phyloP scores from a whole-genome alignment of 2,797 vertebrate genomes.

The Esox lucius region DNA sequence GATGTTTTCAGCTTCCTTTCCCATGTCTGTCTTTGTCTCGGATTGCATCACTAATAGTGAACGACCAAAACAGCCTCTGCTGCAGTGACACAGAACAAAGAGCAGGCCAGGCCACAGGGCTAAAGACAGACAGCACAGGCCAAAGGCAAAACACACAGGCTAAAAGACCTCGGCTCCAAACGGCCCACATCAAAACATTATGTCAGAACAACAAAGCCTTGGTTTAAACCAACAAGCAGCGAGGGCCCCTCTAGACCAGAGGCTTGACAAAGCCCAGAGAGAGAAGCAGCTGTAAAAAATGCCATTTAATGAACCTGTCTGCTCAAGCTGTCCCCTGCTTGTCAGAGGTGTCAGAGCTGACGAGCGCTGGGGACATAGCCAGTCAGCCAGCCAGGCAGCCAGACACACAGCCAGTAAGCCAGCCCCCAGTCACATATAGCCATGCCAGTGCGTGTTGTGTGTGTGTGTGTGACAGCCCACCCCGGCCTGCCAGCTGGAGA shows the following conservation, averaged over 20 bases:
- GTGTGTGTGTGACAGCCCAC: not conserved
- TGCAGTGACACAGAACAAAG: slow-evolving; percentile 65
- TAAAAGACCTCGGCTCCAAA: slow-evolving; percentile 84
- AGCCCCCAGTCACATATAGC: slow-evolving; percentile 98
- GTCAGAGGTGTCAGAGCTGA: slow-evolving; percentile 99
- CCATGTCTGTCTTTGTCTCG: too few species aligned
- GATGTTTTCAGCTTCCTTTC: too few species aligned
- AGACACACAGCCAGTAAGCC: slow-evolving; percentile 55
- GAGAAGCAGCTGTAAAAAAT: slow-evolving; percentile 98
- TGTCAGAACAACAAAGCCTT: slow-evolving; percentile 93
- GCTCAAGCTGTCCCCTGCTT: slow-evolving; percentile 98
- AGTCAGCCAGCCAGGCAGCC: not conserved
- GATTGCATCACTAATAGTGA: too few species aligned
- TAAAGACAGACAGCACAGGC: slow-evolving; percentile 70
- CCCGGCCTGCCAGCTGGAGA: slow-evolving; percentile 98
- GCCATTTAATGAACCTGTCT: slow-evolving; percentile 99
- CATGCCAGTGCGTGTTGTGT: slow-evolving; percentile 59
- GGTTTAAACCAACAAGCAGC: slow-evolving; percentile 86
- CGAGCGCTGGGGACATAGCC: slow-evolving; percentile 88
- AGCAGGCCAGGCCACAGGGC: not conserved
- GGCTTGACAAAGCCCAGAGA: slow-evolving; percentile 82
- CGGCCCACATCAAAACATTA: slow-evolving; percentile 84
- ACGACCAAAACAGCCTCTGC: slow-evolving; percentile 40
- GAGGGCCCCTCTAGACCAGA: slow-evolving; percentile 78
- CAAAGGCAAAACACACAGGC: slow-evolving; percentile 81